Evolutionary conservation across 2,888 invertebrate genomes (phyloP), one percentile per base, ranked within the genome.

Genomic region (Coleophora flavipennella): DNA sequence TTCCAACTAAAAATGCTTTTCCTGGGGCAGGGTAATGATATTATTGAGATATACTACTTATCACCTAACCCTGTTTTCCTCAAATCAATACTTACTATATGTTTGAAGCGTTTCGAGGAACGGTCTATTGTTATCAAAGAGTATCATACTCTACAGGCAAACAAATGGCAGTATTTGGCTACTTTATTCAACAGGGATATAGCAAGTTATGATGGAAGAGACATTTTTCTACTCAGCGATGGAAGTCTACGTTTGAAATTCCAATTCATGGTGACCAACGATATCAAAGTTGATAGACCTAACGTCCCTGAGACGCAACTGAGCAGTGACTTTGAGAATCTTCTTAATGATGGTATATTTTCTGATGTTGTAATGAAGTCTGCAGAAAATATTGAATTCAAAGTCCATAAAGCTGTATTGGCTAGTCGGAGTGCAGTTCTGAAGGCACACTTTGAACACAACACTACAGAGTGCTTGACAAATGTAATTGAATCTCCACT

Each of bases 1-100:
- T 81, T 83, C 40, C 76, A 79, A 47, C 48, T 83, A 26, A 84
- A 83, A 56, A 80, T 84, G 71, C 70, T 73, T 40, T 78, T 83
- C 43, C 49, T 79, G 31, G 84, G 84, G 1, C 63, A 67, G 34
- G 67, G 76, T 39, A 78, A 79, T 42, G 81, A 83, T 43, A 66
- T 83, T 1, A 72, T 81, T 31, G 83, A 83, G 50, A 71, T 84
- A 39, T 80, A 76, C 46, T 84, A 71, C 42, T 54, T 78, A 41
- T 75, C 75, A 3, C 75, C 77, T 3, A 65, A 54, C 36, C 64
- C 79, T 1, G 68, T 81, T 2, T 83, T 81, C 50, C 45, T 81
- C 12, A 81, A 84, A 47, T 71, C 77, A 1, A 64, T 77, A 36
- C 49, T 84, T 7, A 79, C 73, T 1, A 67, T 79, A 45, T 80